phyloP scores from a whole-genome alignment of 2,888 invertebrate species.

The Drosophila maculinotata region DNA sequence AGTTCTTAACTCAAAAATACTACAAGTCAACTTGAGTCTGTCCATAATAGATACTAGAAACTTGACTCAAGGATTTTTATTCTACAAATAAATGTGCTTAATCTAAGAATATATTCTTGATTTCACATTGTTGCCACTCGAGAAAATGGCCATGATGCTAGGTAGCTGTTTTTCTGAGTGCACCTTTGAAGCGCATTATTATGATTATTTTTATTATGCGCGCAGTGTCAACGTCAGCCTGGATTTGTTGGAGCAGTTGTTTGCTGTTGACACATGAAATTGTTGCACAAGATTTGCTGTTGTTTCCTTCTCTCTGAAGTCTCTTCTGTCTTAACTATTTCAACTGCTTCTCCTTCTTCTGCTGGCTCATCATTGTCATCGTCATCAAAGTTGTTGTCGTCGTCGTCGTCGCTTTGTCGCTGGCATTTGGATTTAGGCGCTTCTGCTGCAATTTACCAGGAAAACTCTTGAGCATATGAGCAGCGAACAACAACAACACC shows the following conservation, averaged over 20 bases:
- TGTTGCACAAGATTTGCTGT: conserved; percentile 43
- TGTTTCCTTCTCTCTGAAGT: not conserved
- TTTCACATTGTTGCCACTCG: too few species aligned
- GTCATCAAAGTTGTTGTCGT: conserved; percentile 29
- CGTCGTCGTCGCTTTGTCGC: conserved; percentile 37
- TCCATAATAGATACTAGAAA: too few species aligned
- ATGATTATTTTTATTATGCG: conserved; percentile 34
- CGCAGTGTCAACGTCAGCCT: conserved; percentile 14
- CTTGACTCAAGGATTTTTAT: too few species aligned
- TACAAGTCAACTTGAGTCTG: too few species aligned
- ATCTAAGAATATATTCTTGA: too few species aligned
- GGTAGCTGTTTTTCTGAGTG: not conserved
- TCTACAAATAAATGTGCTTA: too few species aligned
- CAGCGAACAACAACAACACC: conserved; percentile 1
- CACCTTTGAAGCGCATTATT: conserved; percentile 8
- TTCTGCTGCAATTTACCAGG: conserved; percentile 45
- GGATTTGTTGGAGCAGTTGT: conserved; percentile 23
- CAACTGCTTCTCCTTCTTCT: conserved; percentile 13
- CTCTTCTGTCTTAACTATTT: not conserved
- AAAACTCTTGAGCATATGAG: conserved; percentile 30
- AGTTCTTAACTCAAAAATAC: too few species aligned
- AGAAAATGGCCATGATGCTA: too few species aligned
- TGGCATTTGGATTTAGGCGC: conserved; percentile 39
- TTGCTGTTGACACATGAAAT: conserved; percentile 51
- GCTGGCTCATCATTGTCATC: conserved; percentile 14